Evolutionary conservation across 2,113 vertebrate genomes (phyloP), one percentile per base, ranked within the genome.

Genomic region (Indicator maculatus): DNA sequence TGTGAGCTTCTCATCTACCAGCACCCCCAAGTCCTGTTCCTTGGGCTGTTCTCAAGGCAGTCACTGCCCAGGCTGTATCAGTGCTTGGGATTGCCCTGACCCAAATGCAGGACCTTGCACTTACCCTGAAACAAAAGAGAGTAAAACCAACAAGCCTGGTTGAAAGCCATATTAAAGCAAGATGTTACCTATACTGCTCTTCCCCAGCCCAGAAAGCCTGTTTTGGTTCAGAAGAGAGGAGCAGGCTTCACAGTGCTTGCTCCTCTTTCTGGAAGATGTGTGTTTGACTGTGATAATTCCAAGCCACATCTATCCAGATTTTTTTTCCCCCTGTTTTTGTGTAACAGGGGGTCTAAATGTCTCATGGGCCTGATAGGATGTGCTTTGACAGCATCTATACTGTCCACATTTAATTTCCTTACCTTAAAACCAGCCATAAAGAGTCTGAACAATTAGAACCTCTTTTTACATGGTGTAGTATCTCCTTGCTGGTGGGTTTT

Each of bases 161-260:
- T 91, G 89, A 96, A 93, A 85, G 71, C 59, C 45, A 24, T 61
- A 36, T 79, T 94, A 94, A 89, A 93, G 60, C 82, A 93, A 91
- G 67, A 69, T 76, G 71, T 89, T 85, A 65, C 73, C 18, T 70
- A 27, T 27, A 55, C 59, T 89, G 91, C 66, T 89, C 71, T 87
- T 84, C 93, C 67, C 55, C 91, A 96, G 94, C 47, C 60, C 50
- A 47, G 47, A 88, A 72, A 76, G 27, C 38, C 28, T 85, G n/a
- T 27, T 66, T 39, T 65, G 19, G n/a, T 77, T 82, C 59, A 82
- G 53, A 92, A 79, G 27, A 67, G 53, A 89, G 64, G 41, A 87
- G 44, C 70, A 90, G 41, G 56, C 38, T 92, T 79, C 63, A 44
- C 19, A 63, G 56, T 28, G 41, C 60, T 92, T 69, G 31, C 75